A percentile compares a stretch with the other conserved stretches of the same genome.
These are phyloP conservation scores for Stictocephala bisonia DNA, from an alignment of 2,888 invertebrate species.

Conservation along the genomic window DNA sequence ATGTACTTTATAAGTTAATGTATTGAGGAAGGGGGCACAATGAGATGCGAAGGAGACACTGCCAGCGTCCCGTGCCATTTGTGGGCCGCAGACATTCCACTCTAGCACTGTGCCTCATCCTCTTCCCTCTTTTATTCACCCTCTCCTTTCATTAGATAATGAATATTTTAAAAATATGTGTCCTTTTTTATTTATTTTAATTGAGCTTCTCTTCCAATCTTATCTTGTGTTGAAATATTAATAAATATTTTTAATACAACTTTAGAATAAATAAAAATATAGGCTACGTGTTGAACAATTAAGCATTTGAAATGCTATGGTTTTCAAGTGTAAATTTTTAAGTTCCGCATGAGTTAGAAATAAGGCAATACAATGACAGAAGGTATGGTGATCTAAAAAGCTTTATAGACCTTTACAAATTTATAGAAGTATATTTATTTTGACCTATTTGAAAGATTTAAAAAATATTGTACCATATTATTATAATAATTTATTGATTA, in stretches of 20 bases:
- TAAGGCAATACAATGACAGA: slow-evolving; percentile 39
- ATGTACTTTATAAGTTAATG: neutral
- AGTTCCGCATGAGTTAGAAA: neutral
- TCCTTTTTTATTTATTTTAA: too few relatives aligned
- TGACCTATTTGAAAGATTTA: slow-evolving; percentile 4
- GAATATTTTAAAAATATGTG: too few relatives aligned
- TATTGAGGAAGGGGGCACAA: neutral
- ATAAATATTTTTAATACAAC: too few relatives aligned
- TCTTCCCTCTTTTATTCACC: neutral
- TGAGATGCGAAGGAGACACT: slow-evolving; percentile 2
- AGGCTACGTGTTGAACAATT: neutral
- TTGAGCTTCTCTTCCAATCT: too few relatives aligned
- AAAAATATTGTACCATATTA: slow-evolving; percentile 14
- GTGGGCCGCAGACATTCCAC: neutral
- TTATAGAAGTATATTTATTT: slow-evolving; percentile 19
- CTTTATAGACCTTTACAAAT: slow-evolving; percentile 29
- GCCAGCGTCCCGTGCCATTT: slow-evolving; percentile 8
- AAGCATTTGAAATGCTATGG: neutral
- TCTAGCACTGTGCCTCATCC: neutral
- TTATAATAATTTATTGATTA: slow-evolving; percentile 25
- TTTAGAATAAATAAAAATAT: too few relatives aligned
- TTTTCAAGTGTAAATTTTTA: neutral
- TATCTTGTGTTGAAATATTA: too few relatives aligned
- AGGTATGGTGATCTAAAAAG: slow-evolving; percentile 14
- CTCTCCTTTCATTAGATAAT: too few relatives aligned